phyloP scores from a whole-genome alignment of 2,888 invertebrate genomes.

The Drosophila antonietae region DNA sequence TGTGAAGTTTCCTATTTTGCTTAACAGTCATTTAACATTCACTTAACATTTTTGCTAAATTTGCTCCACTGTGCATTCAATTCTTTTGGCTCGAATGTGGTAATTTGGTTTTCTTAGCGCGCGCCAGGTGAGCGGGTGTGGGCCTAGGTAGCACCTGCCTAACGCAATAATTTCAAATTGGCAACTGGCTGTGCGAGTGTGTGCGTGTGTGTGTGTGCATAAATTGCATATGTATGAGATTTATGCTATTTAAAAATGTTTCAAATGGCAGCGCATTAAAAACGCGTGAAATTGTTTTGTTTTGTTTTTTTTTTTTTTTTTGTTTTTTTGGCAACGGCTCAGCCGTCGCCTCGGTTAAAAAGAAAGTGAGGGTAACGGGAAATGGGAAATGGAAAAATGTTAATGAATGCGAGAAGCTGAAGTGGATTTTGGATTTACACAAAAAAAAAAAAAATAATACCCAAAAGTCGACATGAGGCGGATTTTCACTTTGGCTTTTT shows the following conservation, averaged over 20 bases:
- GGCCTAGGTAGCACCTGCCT: constrained; percentile 58
- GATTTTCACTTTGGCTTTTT: constrained; percentile 77
- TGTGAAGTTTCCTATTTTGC: neutral
- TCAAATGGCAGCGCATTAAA: constrained; percentile 69
- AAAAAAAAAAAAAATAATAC: constrained; percentile 1
- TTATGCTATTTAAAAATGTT: constrained; percentile 75
- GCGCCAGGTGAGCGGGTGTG: neutral
- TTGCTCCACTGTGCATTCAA: constrained; percentile 37
- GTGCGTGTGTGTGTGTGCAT: constrained; percentile 41
- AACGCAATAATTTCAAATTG: constrained; percentile 78
- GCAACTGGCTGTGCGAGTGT: constrained; percentile 41
- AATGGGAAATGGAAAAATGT: constrained; percentile 69
- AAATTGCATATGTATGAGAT: constrained; percentile 80
- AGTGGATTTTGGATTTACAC: constrained; percentile 63
- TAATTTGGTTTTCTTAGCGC: constrained; percentile 65
- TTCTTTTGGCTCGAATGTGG: constrained; percentile 62
- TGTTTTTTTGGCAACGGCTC: constrained; percentile 23
- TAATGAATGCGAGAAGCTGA: constrained; percentile 69
- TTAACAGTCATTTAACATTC: too few species aligned
- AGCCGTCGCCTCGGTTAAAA: constrained; percentile 5
- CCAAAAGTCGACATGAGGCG: constrained; percentile 51
- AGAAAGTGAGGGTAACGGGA: neutral
- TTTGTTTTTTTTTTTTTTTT: neutral
- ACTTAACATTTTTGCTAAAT: neutral
- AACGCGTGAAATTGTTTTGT: constrained; percentile 74